Percentiles rank a stretch among this genome's conserved stretches.
phyloP scores from a whole-genome alignment of 2,113 vertebrate species.

The Anarrhichthys ocellatus region DNA sequence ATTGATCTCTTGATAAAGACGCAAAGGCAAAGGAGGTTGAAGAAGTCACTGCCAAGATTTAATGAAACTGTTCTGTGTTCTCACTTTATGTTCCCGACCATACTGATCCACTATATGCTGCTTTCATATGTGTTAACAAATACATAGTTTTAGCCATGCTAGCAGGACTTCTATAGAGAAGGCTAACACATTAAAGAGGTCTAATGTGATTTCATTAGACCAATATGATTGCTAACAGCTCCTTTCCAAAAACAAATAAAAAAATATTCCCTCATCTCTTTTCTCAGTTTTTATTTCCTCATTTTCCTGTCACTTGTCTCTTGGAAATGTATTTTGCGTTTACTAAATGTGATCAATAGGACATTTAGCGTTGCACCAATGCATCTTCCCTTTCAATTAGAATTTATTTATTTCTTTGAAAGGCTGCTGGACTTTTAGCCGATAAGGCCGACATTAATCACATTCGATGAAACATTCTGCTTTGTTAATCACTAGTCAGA shows the following conservation, averaged over 20 bases:
- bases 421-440: not conserved
- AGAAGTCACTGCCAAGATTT: not conserved
- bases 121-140: not conserved
- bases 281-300: not conserved
- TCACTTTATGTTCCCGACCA: not conserved
- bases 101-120: not conserved
- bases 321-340: too few relatives aligned
- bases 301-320: not conserved
- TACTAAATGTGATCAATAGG: not conserved
- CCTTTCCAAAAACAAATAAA: not conserved
- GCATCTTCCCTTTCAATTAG: not conserved
- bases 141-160: too few relatives aligned
- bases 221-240: too few relatives aligned
- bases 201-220: not conserved
- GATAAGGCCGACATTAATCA: not conserved
- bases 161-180: too few relatives aligned
- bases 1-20: too few relatives aligned
- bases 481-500: not conserved
- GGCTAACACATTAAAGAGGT: too few relatives aligned
- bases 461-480: not conserved
- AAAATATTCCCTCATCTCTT: not conserved
- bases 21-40: not conserved
- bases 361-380: not conserved
- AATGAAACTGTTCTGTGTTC: not conserved
- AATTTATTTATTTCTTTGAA: not conserved